Evolutionary conservation across 1,140 invertebrate species (phyloP).

Genomic region (Platorchestia sp.): DNA sequence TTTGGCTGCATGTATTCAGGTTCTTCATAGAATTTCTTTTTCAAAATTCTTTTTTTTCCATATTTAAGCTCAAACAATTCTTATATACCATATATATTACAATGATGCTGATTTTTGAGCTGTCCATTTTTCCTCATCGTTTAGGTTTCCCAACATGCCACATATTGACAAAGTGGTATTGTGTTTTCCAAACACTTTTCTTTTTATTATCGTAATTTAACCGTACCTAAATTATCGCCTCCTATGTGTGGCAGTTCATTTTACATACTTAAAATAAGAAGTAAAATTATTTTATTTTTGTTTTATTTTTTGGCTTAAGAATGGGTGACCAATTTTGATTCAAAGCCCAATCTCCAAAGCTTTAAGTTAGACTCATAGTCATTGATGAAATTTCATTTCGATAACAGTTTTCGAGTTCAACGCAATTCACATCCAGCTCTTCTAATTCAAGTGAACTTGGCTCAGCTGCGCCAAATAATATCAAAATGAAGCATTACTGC

Average conservation of each 20-base stretch:
- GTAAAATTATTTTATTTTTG: neutral
- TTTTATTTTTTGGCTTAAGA: neutral
- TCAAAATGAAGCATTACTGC: neutral
- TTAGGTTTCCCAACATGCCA: no score
- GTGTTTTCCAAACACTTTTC: neutral
- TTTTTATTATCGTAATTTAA: neutral
- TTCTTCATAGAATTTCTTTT: no score
- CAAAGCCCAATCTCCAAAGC: neutral
- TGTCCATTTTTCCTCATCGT: no score
- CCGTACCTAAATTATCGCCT: neutral
- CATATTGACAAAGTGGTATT: neutral
- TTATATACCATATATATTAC: no score
- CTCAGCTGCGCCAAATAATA: neutral
- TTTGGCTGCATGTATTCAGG: no score
- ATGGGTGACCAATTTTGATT: neutral
- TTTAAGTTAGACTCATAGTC: neutral
- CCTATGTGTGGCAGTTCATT: neutral
- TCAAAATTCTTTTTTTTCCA: no score
- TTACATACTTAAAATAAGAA: neutral
- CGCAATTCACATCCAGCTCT: neutral
- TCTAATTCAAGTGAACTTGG: neutral
- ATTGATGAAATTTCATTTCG: neutral
- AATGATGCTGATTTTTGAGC: no score
- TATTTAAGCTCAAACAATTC: no score
- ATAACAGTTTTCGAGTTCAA: neutral